phyloP scores from a whole-genome alignment of 2,797 vertebrate genomes.

The Sternarchorhynchus goeldii region DNA sequence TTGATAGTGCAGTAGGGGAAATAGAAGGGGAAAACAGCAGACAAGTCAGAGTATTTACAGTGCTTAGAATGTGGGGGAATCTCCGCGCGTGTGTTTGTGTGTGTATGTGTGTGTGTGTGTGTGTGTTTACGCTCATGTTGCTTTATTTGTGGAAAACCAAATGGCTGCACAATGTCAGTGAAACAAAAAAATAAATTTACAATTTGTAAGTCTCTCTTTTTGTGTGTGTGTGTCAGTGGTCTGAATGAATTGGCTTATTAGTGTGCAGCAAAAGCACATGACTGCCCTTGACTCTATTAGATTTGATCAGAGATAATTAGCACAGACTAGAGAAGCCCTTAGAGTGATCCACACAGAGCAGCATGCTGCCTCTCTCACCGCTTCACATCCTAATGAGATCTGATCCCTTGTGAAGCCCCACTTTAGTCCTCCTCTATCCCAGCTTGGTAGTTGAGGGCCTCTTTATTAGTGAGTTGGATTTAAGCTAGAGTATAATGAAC shows the following conservation, averaged over 20 bases:
- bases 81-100: conserved; percentile 4
- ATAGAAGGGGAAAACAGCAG: conserved; percentile 20
- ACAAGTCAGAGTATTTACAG: conserved; percentile 9
- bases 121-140: neutral
- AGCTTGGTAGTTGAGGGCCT: neutral
- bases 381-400: neutral
- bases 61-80: neutral
- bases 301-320: conserved; percentile 42
- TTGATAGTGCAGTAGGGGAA: neutral
- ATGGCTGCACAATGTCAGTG: too few species aligned
- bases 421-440: neutral
- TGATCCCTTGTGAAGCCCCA: neutral
- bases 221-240: conserved; percentile 9
- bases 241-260: conserved; percentile 35
- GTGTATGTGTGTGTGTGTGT: conserved; percentile 20
- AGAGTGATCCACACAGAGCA: conserved; percentile 7
- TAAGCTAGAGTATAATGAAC: neutral
- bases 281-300: conserved; percentile 34
- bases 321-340: neutral
- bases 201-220: too few species aligned
- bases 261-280: conserved; percentile 22
- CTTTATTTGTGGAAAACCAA: too few species aligned
- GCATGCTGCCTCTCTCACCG: neutral
- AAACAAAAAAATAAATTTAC: too few species aligned
- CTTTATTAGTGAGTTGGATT: neutral